Base-by-base conservation (phyloP, 2,797 vertebrate genomes). In the Hippocampus kuda region DNA sequence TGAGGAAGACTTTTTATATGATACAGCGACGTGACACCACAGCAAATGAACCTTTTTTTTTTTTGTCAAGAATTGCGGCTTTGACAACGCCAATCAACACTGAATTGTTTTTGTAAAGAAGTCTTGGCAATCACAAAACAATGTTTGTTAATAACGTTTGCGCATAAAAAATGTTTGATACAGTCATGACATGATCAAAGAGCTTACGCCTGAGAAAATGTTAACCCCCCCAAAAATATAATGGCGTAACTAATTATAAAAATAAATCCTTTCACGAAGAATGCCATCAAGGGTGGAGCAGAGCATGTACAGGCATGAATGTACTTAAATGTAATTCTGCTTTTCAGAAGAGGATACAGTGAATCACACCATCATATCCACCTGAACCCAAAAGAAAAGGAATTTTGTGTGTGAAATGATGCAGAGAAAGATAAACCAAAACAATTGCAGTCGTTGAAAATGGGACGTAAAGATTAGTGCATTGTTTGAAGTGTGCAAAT, bases 211-310 rank as follows among this genome's bases (percentile, higher is more conserved):
- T 60, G 26, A 34, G 34, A 18, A 5, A 34, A 60, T 2, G 13
- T 15, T 60, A 7, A 60, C 8, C 27, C 27, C 57, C 16, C 5
- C 30, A 27, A 60, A 34, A 34, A 20, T 26, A 9, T 18, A 34
- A 60, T 60, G 34, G 27, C 27, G 34, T 34, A 30, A 16, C 13
- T 57, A 57, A 57, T 57, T 57, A 20, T 18, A 34, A 54, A 54
- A 24, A 54, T 10, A 54, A 54, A n/a, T 12, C 53, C 44, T 46
- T 48, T 65, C 18, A 48, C 48, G 44, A 48, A 4, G 44, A 65
- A 48, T 65, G 24, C 44, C 5, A 16, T 27, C 24, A 48, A 65
- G 63, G 63, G 63, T 65, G 63, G n/a, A 48, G 63, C 44, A 65
- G 44, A 48, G 24, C 63, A 65, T 65, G 63, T 48, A 48, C 13